phyloP scores from a whole-genome alignment of 2,888 invertebrate genomes.

The Macrophya annulata region DNA sequence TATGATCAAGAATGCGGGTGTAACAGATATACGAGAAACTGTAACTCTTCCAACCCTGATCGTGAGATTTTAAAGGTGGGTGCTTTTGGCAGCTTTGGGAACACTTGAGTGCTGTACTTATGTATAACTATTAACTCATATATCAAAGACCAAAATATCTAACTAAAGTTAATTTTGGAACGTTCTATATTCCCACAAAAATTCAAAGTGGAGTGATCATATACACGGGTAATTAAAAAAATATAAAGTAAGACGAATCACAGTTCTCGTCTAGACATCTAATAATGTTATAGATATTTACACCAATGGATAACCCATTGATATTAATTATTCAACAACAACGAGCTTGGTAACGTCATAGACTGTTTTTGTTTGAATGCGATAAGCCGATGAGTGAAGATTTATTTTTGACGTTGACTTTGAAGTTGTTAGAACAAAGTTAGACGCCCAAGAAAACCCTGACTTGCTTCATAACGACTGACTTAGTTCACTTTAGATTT shows the following conservation, averaged over 20 bases:
- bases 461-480: neutral
- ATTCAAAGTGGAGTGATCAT: constrained; percentile 32
- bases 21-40: neutral
- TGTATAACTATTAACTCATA: neutral
- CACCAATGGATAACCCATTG: constrained; percentile 8
- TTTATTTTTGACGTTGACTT: constrained; percentile 47
- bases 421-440: constrained; percentile 8
- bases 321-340: constrained; percentile 29
- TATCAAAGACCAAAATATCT: constrained; percentile 12
- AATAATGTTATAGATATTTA: neutral
- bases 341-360: neutral
- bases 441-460: neutral
- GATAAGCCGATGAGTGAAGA: constrained; percentile 46
- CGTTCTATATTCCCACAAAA: constrained; percentile 7
- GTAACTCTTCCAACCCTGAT: neutral
- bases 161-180: constrained; percentile 30
- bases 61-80: neutral
- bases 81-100: constrained; percentile 15
- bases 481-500: constrained; percentile 15
- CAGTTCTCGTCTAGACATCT: constrained; percentile 17
- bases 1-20: neutral
- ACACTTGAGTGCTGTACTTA: constrained; percentile 13
- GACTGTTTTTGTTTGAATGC: constrained; percentile 30
- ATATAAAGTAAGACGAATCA: neutral
- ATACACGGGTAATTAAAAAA: neutral